Evolutionary conservation across 2,113 vertebrate genomes (phyloP).

Genomic region (Ammospiza caudacuta): DNA sequence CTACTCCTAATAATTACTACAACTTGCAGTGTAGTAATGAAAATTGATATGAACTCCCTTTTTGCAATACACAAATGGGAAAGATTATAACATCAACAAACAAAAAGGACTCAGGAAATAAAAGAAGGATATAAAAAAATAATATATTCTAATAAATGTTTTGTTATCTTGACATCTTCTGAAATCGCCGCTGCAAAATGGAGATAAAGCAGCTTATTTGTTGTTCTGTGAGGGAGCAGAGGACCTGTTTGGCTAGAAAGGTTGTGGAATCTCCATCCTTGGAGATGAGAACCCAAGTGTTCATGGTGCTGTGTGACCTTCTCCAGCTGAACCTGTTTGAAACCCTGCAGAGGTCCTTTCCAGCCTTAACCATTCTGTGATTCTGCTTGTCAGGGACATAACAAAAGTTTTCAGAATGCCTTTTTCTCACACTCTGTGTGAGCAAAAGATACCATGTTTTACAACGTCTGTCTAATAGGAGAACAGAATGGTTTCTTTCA

Average conservation of each 20-base stretch:
- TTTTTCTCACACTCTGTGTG: neutral
- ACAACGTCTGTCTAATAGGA: neutral
- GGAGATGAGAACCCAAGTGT: neutral
- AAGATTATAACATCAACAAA: neutral
- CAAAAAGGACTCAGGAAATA: neutral
- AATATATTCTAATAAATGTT: neutral
- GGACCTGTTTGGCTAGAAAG: neutral
- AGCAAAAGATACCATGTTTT: neutral
- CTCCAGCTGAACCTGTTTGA: neutral
- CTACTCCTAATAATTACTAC: neutral
- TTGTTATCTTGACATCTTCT: neutral
- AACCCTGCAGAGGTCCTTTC: neutral
- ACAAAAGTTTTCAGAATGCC: neutral
- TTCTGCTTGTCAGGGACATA: neutral
- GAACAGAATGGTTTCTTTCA: neutral
- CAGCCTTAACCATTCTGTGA: neutral
- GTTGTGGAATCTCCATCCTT: neutral
- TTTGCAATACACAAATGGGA: neutral
- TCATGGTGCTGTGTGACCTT: fast-evolving
- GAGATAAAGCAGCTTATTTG: neutral
- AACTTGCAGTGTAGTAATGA: neutral
- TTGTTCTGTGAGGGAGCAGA: neutral
- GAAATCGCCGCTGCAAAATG: neutral
- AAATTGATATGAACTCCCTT: neutral
- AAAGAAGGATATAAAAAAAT: neutral